Evolutionary conservation across 2,888 invertebrate genomes (phyloP).

Genomic region (Megamerina dolium): DNA sequence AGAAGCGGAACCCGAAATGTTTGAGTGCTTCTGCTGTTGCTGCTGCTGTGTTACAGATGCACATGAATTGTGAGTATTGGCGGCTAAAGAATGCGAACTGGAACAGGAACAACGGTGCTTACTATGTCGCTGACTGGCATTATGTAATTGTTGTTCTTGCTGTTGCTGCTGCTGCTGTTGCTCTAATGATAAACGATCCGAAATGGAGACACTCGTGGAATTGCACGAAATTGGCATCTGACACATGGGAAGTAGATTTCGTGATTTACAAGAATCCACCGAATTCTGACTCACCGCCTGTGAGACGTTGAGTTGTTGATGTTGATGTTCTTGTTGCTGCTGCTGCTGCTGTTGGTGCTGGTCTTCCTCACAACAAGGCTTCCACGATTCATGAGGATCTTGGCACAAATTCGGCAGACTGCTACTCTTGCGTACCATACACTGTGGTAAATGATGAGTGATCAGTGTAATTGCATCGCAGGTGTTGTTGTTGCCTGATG

Average conservation of each 20-base stretch:
- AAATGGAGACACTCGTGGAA: conserved; percentile 34
- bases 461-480: conserved; percentile 48
- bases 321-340: conserved; percentile 18
- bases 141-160: conserved; percentile 25
- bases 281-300: conserved; percentile 64
- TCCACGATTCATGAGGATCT: conserved; percentile 28
- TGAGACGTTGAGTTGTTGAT: conserved; percentile 47
- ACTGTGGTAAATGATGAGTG: conserved; percentile 50
- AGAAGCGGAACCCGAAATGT: conserved; percentile 41
- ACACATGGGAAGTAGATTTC: conserved; percentile 49
- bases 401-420: conserved; percentile 70
- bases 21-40: conserved; percentile 21
- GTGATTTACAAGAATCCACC: conserved; percentile 47
- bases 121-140: conserved; percentile 31
- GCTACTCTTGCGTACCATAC: conserved; percentile 64
- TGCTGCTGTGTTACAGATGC: conserved; percentile 15
- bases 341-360: conserved; percentile 21
- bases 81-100: conserved; percentile 22
- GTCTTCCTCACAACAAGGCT: too few species aligned
- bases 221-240: conserved; percentile 47
- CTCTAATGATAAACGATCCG: conserved; percentile 28
- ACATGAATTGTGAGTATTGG: conserved; percentile 30
- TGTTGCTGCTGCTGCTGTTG: conserved; percentile 21
- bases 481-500: conserved; percentile 67
- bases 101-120: conserved; percentile 37